Conservation (phyloP, 2,888 invertebrate species). For the Acleris laterana region DNA sequence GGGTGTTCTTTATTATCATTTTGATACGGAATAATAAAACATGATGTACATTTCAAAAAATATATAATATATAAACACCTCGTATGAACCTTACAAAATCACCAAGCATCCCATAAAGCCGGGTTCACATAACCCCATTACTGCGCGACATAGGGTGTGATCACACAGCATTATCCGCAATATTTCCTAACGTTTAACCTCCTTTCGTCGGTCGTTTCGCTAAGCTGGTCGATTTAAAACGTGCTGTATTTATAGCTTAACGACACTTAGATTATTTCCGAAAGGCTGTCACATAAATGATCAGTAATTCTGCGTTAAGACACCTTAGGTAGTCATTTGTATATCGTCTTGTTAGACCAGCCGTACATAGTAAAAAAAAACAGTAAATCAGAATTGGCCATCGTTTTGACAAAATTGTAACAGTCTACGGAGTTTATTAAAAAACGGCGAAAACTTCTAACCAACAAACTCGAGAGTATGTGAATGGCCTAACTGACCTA, state of each 20-base stretch:
- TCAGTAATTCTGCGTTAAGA: constrained; percentile 1
- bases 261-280: background rate
- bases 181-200: constrained; percentile 56
- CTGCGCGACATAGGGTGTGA: constrained; percentile 41
- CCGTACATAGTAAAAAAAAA: too few relatives aligned
- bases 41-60: too few relatives aligned
- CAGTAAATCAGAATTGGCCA: too few relatives aligned
- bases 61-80: background rate
- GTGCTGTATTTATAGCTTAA: constrained; percentile 23
- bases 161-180: constrained; percentile 52
- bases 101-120: constrained; percentile 17
- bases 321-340: background rate
- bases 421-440: too few relatives aligned
- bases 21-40: too few relatives aligned
- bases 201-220: constrained; percentile 47
- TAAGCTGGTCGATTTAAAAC: constrained; percentile 26
- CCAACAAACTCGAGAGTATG: too few relatives aligned
- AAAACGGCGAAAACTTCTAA: too few relatives aligned
- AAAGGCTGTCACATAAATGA: background rate
- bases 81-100: constrained; percentile 16
- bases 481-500: too few relatives aligned
- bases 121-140: constrained; percentile 39
- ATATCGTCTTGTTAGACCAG: too few relatives aligned
- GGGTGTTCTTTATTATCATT: too few relatives aligned
- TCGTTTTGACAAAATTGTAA: too few relatives aligned